phyloP scores from a whole-genome alignment of 2,888 invertebrate species.

The Marasmarcha lunaedactyla region DNA sequence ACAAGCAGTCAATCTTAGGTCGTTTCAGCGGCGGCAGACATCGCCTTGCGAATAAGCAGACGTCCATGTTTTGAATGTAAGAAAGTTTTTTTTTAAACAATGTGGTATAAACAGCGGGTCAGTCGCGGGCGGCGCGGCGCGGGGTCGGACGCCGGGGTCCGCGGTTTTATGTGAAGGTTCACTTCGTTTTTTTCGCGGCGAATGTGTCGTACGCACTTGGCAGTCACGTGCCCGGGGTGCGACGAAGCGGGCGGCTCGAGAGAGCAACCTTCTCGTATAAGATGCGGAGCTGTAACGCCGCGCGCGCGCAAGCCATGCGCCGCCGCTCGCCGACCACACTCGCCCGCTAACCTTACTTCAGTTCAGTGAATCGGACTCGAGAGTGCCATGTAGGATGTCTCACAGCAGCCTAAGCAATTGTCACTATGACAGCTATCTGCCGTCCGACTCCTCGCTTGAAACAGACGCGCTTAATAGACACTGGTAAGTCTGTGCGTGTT shows the following conservation, averaged over 20 bases:
- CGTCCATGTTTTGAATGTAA: background rate
- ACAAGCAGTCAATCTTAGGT: no score
- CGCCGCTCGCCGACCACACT: conserved; percentile 30
- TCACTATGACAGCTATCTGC: conserved; percentile 64
- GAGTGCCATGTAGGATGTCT: conserved; percentile 68
- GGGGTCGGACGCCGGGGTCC: background rate
- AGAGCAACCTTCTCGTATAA: conserved; percentile 63
- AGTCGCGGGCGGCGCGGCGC: background rate
- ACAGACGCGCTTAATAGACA: conserved; percentile 64
- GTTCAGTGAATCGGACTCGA: conserved; percentile 44
- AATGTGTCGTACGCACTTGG: conserved; percentile 59
- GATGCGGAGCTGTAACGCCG: conserved; percentile 63
- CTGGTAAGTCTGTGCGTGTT: conserved; percentile 37
- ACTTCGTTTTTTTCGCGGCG: conserved; percentile 48
- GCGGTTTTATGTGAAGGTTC: background rate
- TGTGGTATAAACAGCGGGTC: background rate
- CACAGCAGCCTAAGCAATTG: conserved; percentile 59
- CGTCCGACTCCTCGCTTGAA: conserved; percentile 62
- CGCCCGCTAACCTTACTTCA: conserved; percentile 33
- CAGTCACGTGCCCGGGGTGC: conserved; percentile 71
- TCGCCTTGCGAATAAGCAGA: no score
- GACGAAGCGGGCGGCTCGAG: conserved; percentile 60
- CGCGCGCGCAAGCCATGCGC: conserved; percentile 63
- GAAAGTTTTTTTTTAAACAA: conserved; percentile 3
- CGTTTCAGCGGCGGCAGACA: no score